These are phyloP conservation scores for Nycticebus coucang DNA, from an alignment of 2,113 vertebrate species.

Conservation along the genomic window DNA sequence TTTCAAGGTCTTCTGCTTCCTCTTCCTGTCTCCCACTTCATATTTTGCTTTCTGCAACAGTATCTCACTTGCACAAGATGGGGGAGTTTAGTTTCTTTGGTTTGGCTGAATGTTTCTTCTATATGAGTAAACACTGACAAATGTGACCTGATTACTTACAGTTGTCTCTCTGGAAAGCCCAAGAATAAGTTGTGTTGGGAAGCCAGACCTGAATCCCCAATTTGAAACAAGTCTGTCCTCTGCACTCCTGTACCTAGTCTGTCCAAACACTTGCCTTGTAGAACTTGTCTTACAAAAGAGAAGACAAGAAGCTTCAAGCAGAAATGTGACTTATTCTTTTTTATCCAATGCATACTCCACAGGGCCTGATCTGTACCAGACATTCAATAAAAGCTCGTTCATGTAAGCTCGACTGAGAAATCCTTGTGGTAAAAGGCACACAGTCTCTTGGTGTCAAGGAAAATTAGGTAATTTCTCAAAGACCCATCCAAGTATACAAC, in stretches of 20 bases:
- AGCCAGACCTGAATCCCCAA: background rate
- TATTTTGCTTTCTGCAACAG: background rate
- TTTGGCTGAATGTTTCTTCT: background rate
- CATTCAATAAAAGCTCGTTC: background rate
- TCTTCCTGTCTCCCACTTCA: background rate
- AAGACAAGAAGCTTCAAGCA: background rate
- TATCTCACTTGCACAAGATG: background rate
- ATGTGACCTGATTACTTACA: background rate
- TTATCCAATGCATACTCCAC: accelerated
- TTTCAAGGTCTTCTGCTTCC: background rate
- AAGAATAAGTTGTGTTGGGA: background rate
- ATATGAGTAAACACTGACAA: background rate
- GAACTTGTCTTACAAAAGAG: background rate
- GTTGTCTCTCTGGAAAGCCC: background rate
- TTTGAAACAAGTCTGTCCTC: background rate
- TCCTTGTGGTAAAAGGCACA: background rate
- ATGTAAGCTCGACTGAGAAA: background rate
- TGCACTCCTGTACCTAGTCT: background rate
- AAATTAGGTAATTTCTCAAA: background rate
- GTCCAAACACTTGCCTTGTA: background rate
- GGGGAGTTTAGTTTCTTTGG: background rate
- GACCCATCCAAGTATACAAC: background rate
- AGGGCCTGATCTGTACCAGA: background rate
- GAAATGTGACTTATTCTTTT: background rate
- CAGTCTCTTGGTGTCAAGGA: background rate